Base-by-base conservation (phyloP, 1,140 invertebrate species). In the Zaprionus camerounensis region DNA sequence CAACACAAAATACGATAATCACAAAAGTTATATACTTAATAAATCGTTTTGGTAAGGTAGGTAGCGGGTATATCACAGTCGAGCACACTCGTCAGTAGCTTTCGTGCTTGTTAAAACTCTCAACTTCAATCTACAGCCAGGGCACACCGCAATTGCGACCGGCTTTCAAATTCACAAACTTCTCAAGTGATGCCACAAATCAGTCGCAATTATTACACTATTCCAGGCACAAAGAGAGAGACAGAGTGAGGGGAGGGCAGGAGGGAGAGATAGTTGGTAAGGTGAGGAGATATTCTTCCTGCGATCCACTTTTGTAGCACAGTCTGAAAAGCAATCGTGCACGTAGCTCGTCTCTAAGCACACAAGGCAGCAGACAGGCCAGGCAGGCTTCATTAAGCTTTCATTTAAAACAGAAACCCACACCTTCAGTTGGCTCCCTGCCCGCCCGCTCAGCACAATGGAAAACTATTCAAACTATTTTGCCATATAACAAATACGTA, bases 391-490 rank as follows among this genome's bases (percentile, higher is more conserved):
- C 80, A 90, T 90, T 90, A 90, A 91, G 86, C 86, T 76, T 81
- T 82, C 80, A 90, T 90, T 90, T 82, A 80, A 73, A 80, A 84
- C 71, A 67, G 70, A 80, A 66, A 69, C 41, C n/a, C n/a, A 17
- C 17, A 26, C 17, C 67, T 34, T 7, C 22, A 31, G n/a, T 17
- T 44, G 41, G 0, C 41, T 44, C 2, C 41, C 4, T 9, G 2
- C n/a, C 41, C 5, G 34, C 12, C 26, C 17, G 17, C 17, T 20
- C 51, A 12, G 9, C 51, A 86, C 85, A 88, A 90, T 91, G 85
- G 82, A 81, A 85, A 88, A 88, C 85, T 91, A 85, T 90, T 91
- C 76, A 81, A 81, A 81, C 71, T 81, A 79, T 78, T 79, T 75
- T 74, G 62, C 63, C 58, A 66, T 78, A 91, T 72, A 90, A 91